A percentile compares a stretch with the other conserved stretches of the same genome.
phyloP scores from a whole-genome alignment of 2,113 vertebrate genomes.

The Tachysurus vachellii region DNA sequence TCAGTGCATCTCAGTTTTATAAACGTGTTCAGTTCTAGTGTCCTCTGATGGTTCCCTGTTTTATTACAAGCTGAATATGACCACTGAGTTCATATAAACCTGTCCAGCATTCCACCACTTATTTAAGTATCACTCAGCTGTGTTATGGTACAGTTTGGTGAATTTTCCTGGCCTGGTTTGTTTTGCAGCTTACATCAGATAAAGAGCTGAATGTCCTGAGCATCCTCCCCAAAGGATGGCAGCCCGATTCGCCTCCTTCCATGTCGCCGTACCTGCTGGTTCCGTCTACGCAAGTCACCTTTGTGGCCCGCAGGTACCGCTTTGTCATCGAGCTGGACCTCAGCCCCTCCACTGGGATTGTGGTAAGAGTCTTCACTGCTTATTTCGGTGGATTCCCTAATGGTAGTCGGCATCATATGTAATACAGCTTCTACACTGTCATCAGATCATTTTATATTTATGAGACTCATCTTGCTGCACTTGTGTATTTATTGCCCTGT shows the following conservation, averaged over 20 bases:
- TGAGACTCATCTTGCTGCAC: not conserved
- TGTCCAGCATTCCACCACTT: not conserved
- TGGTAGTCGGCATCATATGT: not conserved
- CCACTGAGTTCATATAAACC: not conserved
- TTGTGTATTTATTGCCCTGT: not conserved
- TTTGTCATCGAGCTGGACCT: slow-evolving; percentile 96
- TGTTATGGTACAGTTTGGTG: not conserved
- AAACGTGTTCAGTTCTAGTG: not conserved
- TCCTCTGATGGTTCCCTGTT: not conserved
- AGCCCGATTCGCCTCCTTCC: slow-evolving; percentile 75
- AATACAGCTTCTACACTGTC: not conserved
- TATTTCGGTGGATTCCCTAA: not conserved
- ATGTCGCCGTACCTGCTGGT: slow-evolving; percentile 80
- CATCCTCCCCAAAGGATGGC: slow-evolving; percentile 91
- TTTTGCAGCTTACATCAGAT: slow-evolving; percentile 78
- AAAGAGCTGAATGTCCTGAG: slow-evolving; percentile 90
- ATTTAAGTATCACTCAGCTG: not conserved
- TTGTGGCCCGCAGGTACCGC: slow-evolving; percentile 93
- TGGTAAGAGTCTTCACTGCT: slow-evolving; percentile 75
- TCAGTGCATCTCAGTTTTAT: not conserved
- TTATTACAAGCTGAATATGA: not conserved
- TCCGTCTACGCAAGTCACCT: slow-evolving; percentile 88
- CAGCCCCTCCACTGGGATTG: slow-evolving; percentile 95
- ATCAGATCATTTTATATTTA: no score
- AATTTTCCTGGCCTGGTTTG: not conserved